Base-by-base conservation (phyloP, 1,140 invertebrate genomes). In the Conopomorpha cramerella region DNA sequence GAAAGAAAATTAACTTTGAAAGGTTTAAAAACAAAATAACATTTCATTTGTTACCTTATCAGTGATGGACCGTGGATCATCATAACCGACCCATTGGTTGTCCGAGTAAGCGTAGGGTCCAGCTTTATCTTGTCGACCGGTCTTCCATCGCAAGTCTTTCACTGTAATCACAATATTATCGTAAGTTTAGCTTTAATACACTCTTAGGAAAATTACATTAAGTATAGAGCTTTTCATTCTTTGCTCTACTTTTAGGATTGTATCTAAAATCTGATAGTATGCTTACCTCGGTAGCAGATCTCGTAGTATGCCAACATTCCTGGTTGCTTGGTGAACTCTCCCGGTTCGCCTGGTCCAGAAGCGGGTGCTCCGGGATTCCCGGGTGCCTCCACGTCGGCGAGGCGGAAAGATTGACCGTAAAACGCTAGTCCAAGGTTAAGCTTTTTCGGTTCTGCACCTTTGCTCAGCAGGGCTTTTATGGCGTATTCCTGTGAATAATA, bases 281-380 rank as follows among this genome's bases (percentile, higher is more conserved):
- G 30, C 47, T 76, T 78, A 81, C 88, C 77, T 76, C 83, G 82
- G n/a, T 89, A 80, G 47, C 92, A 95, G 39, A 95, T 91, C 78
- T 98, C 93, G 51, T 91, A 91, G 56, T 92, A 94, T 1, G 90
- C 84, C 37, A 96, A 68, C 87, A 95, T 93, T 46, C 95, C 95
- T 0, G 89, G 87, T 70, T 96, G 92, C 33, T 85, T 85, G 0
- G 94, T 95, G 41, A 87, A 88, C 45, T 92, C 86, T 2, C 94
- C 94, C 1, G 90, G 77, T 15, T 80, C 76, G 1, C 93, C 93
- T 1, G 90, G 86, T 25, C 89, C 85, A 3, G 77, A 78, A 18
- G 88, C 79, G 8, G 82, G 49, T 2, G 73, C 52, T 0, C 82
- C 84, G 3, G 81, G 81, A 1, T 59, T 52, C 1, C 71, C 80